These are phyloP conservation scores for Drymodes brunneopygia DNA, from an alignment of 2,113 vertebrate genomes.

Conservation along the genomic window DNA sequence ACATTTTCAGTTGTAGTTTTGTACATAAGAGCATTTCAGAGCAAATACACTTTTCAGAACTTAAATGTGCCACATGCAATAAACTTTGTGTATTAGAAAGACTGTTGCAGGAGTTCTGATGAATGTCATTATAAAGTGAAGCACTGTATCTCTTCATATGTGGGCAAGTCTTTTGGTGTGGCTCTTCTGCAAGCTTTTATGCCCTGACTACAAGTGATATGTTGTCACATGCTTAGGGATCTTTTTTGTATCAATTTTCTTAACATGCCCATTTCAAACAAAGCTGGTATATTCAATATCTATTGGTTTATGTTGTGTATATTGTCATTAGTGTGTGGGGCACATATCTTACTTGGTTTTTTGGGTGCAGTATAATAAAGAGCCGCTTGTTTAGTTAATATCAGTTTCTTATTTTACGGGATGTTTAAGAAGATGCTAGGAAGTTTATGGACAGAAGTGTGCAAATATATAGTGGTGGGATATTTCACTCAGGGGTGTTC, in stretches of 20 bases:
- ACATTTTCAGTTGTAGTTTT: background rate
- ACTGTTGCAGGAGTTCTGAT: background rate
- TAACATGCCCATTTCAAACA: background rate
- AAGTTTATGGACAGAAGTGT: background rate
- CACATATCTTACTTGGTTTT: rapidly evolving
- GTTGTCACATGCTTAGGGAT: rapidly evolving
- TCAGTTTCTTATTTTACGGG: background rate
- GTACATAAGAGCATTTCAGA: background rate
- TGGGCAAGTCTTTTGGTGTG: background rate
- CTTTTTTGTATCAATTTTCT: background rate
- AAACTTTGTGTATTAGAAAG: background rate
- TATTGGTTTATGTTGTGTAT: background rate
- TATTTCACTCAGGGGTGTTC: background rate
- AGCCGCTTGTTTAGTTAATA: background rate
- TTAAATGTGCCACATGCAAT: rapidly evolving
- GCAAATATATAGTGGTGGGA: background rate
- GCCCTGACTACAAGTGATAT: background rate
- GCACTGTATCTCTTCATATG: background rate
- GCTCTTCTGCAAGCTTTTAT: background rate
- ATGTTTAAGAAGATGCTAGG: background rate
- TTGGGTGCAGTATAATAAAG: background rate
- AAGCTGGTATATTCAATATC: background rate
- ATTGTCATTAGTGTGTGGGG: background rate
- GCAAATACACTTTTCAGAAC: background rate
- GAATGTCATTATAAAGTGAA: background rate